Evolutionary conservation across 2,113 vertebrate species (phyloP).

Genomic region (Cricetomys ansorgei): DNA sequence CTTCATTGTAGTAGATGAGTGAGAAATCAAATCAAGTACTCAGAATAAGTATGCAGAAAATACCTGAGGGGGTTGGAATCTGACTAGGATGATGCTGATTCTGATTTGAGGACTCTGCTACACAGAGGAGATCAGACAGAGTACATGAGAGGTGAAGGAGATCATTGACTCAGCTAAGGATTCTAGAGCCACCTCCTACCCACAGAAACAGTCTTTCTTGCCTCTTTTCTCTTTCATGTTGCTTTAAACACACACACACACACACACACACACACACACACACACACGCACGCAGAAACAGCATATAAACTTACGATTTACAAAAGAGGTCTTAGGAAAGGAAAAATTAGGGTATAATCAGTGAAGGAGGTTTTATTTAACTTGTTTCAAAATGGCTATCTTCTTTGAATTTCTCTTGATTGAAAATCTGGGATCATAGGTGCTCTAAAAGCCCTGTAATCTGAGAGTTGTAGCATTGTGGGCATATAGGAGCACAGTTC

Average conservation of each 20-base stretch:
- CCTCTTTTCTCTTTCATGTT: not conserved
- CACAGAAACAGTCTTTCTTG: not conserved
- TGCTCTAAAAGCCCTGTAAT: not conserved
- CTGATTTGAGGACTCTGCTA: not conserved
- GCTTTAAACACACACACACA: not conserved
- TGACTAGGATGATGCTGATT: not conserved
- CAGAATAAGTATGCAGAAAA: not conserved
- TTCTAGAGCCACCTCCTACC: not conserved
- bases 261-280: not conserved
- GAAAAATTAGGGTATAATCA: not conserved
- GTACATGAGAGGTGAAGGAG: not conserved
- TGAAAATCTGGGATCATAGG: not conserved
- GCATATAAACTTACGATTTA: not conserved
- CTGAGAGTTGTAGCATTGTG: accelerated
- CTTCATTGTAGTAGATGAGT: not conserved
- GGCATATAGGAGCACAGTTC: not conserved
- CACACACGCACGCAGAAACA: too few relatives aligned
- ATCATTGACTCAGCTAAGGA: not conserved
- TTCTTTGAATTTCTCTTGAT: not conserved
- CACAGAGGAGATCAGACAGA: not conserved
- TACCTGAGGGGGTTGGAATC: not conserved
- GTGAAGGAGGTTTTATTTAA: not conserved
- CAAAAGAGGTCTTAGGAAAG: not conserved
- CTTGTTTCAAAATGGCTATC: not conserved
- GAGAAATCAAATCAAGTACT: not conserved